Evolutionary conservation across 2,113 vertebrate genomes (phyloP).

Genomic region (Cyprinodon brontotheroides): DNA sequence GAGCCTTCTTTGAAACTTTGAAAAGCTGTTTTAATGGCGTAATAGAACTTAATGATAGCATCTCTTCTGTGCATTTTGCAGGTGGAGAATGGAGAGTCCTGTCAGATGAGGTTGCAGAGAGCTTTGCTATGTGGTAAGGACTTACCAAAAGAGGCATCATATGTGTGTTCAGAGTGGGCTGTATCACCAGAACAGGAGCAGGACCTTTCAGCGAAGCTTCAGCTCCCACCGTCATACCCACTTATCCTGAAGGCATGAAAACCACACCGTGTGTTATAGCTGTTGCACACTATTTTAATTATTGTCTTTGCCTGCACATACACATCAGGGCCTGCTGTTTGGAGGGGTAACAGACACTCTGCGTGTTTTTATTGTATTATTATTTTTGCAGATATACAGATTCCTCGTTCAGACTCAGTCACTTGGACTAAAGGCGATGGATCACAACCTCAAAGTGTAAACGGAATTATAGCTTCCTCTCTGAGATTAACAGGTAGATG

Average conservation of each 20-base stretch:
- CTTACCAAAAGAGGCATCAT: slow-evolving; percentile 80
- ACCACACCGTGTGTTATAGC: neutral
- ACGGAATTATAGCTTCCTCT: slow-evolving; percentile 87
- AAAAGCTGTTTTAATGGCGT: neutral
- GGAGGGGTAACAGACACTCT: neutral
- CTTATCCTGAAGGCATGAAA: slow-evolving; percentile 72
- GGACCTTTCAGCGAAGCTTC: slow-evolving; percentile 89
- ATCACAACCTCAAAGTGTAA: slow-evolving; percentile 49
- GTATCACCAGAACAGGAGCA: slow-evolving; percentile 83
- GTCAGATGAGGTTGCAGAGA: slow-evolving; percentile 84
- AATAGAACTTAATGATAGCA: too few relatives aligned
- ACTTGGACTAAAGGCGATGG: slow-evolving; percentile 68
- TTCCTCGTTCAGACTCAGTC: slow-evolving; percentile 75
- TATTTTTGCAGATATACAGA: slow-evolving; percentile 61
- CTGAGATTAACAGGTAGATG: slow-evolving; percentile 88
- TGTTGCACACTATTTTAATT: neutral
- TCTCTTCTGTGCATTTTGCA: slow-evolving; percentile 49
- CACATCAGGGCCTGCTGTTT: neutral
- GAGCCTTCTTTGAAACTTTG: neutral
- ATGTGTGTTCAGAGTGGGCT: slow-evolving; percentile 87
- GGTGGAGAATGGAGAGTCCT: slow-evolving; percentile 87
- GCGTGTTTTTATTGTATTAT: slow-evolving; percentile 3
- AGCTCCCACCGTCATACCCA: slow-evolving; percentile 71
- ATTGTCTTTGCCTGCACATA: neutral
- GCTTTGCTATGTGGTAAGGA: slow-evolving; percentile 84